phyloP scores from a whole-genome alignment of 2,888 invertebrate genomes.

The Erpobdella octoculata region DNA sequence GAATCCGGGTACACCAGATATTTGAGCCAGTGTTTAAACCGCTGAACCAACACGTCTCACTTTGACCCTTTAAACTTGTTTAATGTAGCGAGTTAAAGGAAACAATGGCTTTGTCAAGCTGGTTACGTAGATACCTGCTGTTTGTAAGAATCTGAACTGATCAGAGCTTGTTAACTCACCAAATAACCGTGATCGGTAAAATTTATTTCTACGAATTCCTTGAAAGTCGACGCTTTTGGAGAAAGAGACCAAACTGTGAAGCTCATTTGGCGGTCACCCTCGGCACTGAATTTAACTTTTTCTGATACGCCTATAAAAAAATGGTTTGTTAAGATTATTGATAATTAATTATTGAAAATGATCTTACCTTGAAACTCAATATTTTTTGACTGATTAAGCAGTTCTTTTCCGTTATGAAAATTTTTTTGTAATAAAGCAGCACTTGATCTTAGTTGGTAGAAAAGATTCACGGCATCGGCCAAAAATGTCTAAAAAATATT shows the following conservation, averaged over 20 bases:
- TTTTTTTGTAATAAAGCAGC: background rate
- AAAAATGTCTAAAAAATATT: background rate
- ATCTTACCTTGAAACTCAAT: background rate
- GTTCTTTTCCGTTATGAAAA: background rate
- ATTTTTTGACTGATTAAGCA: background rate
- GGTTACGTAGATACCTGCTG: no score
- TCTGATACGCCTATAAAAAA: background rate
- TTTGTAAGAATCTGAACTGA: no score
- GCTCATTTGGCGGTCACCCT: conserved; percentile 6
- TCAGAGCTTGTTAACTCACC: no score
- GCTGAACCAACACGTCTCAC: no score
- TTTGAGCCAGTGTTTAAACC: no score
- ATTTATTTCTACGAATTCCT: background rate
- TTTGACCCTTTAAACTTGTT: no score
- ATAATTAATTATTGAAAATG: background rate
- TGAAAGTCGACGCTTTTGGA: background rate
- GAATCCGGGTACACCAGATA: no score
- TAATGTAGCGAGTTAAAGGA: no score
- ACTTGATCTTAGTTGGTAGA: background rate
- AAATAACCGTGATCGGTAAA: background rate
- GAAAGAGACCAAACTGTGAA: conserved; percentile 12
- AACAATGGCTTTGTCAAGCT: no score
- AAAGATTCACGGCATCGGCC: background rate
- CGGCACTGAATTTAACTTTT: background rate
- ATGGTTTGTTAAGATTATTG: background rate